Evolutionary conservation across 2,113 vertebrate species (phyloP).

Genomic region (Cephalopholis sonnerati): DNA sequence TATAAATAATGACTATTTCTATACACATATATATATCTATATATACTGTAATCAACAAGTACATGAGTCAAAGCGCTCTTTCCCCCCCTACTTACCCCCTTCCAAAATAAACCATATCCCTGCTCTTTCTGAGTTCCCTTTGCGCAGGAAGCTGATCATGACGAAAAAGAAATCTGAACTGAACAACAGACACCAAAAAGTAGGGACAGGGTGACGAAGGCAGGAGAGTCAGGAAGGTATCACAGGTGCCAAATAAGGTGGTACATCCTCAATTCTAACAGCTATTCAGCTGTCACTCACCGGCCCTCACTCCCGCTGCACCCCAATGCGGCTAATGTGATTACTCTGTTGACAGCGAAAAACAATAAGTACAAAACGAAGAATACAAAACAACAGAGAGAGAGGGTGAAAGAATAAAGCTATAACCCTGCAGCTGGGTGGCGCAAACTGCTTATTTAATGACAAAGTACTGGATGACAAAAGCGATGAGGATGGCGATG

Average conservation of each 20-base stretch:
- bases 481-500: conserved; percentile 97
- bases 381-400: conserved; percentile 67
- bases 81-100: neutral
- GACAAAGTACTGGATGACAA: conserved; percentile 98
- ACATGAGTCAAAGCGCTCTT: conserved; percentile 47
- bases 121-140: conserved; percentile 52
- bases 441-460: conserved; percentile 90
- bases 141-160: conserved; percentile 50
- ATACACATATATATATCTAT: conserved; percentile 50
- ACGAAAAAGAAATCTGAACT: conserved; percentile 43
- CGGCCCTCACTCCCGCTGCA: conserved; percentile 27
- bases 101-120: conserved; percentile 26
- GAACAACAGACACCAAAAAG: conserved; percentile 49
- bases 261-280: conserved; percentile 33
- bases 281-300: conserved; percentile 23
- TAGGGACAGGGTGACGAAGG: conserved; percentile 28
- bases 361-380: conserved; percentile 67
- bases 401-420: conserved; percentile 66
- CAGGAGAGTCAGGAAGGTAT: conserved; percentile 48
- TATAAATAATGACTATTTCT: conserved; percentile 82
- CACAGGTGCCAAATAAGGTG: conserved; percentile 41
- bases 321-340: conserved; percentile 35
- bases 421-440: conserved; percentile 74
- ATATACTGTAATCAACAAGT: conserved; percentile 59
- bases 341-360: conserved; percentile 56